Base-by-base conservation (phyloP, 2,888 invertebrate genomes). In the Rhagium mordax region DNA sequence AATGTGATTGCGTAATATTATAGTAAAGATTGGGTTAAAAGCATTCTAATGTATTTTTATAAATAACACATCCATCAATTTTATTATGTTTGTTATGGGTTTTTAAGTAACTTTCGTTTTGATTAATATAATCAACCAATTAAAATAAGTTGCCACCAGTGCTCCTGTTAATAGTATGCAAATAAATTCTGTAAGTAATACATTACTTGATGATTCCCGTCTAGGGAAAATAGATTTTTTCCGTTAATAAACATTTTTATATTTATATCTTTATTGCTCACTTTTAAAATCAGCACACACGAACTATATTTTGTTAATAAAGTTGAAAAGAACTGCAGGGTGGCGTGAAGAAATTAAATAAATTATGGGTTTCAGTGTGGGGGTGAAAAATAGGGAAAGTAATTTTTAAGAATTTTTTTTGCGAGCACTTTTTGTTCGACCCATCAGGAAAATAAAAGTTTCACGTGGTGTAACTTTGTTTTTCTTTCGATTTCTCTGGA, bases 41-140 rank as follows among this genome's bases (percentile, higher is more conserved):
- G 53, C 53, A 2, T 65, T 53, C 27, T 65, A 65, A 51, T 51
- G 53, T 29, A 20, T 65, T 65, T 41, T 53, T n/a, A 53, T 53
- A 65, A 65, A 65, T 24, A 51, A 13, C 20, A 49, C 51, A 33
- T 65, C 41, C 51, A 65, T 65, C 29, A 65, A 5, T 53, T 53
- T 18, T 51, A 51, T 33, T 53, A 41, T 65, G n/a, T 20, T 47
- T 61, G 5, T 65, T 18, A 51, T 51, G 51, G 20, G 10, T 41
- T 65, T n/a, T 65, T 53, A 24, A 53, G 21, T 48, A 53, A 65
- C 29, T 65, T 53, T 65, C 18, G 27, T 16, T 20, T 7, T 51
- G 18, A 13, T 24, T 65, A 33, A 53, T 33, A 33, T 51, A 20
- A 33, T 27, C 53, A 29, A 27, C 53, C 21, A 33, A 49, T 64